Evolutionary conservation across 2,113 vertebrate genomes (phyloP), one percentile per base, ranked within the genome.

Genomic region (Lethenteron reissneri): DNA sequence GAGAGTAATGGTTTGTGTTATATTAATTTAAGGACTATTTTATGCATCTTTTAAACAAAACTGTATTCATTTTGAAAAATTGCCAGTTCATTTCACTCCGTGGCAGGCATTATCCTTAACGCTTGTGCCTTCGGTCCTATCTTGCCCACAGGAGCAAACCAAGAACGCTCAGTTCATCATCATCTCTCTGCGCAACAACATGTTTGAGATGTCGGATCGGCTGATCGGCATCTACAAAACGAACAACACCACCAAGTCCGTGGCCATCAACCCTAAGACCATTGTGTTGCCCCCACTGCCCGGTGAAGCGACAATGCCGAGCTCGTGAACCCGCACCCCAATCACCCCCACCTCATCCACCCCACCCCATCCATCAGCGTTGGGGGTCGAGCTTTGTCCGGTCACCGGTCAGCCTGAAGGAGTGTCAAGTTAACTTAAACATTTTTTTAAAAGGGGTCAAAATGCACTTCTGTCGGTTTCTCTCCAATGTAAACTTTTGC

Each of bases 161-260:
- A 97, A 86, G 80, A 99, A 96, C 2, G 94, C 94, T 70, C 94
- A 99, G 75, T 99, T 99, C 74, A 99, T 99, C 79, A 87, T 99
- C 76, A 99, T 99, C 82, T 95, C 90, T 21, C 82, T 99, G 81
- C 83, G 94, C 74, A 92, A 99, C 83, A 95, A 99, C 82, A 99
- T 99, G 94, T 97, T 99, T 72, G 95, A 97, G 79, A 95, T 95
- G 2, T 85, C 90, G 0, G 90, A 99, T 72, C 84, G 95, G 57
- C 82, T 99, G 57, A 88, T 99, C 56, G 95, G 95, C 62, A 95
- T 99, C 77, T 99, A 87, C 74, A 97, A 99, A 78, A 95, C 92
- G 1, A 81, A 88, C 75, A 95, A 96, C 74, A 88, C 84, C 79
- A 95, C 92, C 0, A 97, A 95, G 78, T 94, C 82, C 0, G 87